Conservation (phyloP, 2,113 vertebrate species). For the Diadophis punctatus region DNA sequence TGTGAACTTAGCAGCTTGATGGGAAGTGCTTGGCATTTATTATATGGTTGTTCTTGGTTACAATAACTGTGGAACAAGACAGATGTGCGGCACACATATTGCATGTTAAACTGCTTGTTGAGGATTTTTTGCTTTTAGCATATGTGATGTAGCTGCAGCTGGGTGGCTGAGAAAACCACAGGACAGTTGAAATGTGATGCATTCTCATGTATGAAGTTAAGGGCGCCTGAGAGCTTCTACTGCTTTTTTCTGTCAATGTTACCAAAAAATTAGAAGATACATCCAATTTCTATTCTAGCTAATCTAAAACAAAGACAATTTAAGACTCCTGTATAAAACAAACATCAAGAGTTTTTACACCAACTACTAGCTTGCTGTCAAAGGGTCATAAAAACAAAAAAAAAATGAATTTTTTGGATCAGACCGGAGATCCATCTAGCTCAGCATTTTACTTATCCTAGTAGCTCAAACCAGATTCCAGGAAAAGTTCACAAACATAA, state of each 20-base stretch:
- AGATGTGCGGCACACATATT: not conserved
- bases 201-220: not conserved
- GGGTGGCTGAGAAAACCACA: not conserved
- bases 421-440: not conserved
- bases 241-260: not conserved
- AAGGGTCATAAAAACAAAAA: not conserved
- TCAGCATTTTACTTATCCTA: not conserved
- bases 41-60: conserved; percentile 22
- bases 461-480: not conserved
- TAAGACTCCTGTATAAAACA: not conserved
- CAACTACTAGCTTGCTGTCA: not conserved
- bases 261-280: not conserved
- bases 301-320: not conserved
- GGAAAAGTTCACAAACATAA: not conserved
- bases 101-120: not conserved
- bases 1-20: conserved; percentile 37
- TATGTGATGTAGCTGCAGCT: not conserved
- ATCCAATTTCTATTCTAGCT: not conserved
- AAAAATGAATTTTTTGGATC: not conserved
- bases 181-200: not conserved
- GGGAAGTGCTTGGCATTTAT: conserved; percentile 32
- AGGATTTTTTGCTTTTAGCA: not conserved
- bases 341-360: not conserved
- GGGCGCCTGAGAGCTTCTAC: not conserved
- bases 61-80: not conserved